A percentile compares a stretch with the other conserved stretches of the same genome.
Conservation (phyloP, 1,140 invertebrate species). For the Ostrea denselamellosa region DNA sequence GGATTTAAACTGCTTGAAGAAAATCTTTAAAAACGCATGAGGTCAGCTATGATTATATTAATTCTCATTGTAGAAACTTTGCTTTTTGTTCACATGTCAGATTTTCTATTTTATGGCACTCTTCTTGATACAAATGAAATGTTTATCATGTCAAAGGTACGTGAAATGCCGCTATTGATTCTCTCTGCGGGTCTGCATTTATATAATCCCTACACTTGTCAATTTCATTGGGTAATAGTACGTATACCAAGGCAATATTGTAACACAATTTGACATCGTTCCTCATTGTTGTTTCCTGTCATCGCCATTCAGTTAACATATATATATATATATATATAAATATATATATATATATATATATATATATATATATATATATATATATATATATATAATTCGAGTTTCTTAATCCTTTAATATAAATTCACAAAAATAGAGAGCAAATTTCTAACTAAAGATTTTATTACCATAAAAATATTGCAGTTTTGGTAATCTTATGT, state of each 20-base stretch:
- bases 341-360: too few relatives aligned
- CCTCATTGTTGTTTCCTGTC: neutral
- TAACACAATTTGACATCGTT: neutral
- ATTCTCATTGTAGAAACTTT: neutral
- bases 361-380: too few relatives aligned
- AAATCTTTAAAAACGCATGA: neutral
- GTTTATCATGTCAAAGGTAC: neutral
- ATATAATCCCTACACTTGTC: neutral
- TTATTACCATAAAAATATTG: too few relatives aligned
- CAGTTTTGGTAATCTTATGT: too few relatives aligned
- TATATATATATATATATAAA: too few relatives aligned
- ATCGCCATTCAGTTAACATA: too few relatives aligned
- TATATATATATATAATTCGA: too few relatives aligned
- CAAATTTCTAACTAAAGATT: too few relatives aligned
- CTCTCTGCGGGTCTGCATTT: neutral
- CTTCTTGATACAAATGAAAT: neutral
- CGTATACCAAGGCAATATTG: neutral
- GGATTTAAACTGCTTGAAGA: neutral
- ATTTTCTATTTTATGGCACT: neutral
- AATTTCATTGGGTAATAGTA: neutral
- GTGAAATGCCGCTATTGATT: neutral
- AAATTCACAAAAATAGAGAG: too few relatives aligned
- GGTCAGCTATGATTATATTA: neutral
- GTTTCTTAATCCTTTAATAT: too few relatives aligned
- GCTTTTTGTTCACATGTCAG: slow-evolving; percentile 1